Base-by-base conservation (phyloP, 2,888 invertebrate species). In the Zonitis immaculata region DNA sequence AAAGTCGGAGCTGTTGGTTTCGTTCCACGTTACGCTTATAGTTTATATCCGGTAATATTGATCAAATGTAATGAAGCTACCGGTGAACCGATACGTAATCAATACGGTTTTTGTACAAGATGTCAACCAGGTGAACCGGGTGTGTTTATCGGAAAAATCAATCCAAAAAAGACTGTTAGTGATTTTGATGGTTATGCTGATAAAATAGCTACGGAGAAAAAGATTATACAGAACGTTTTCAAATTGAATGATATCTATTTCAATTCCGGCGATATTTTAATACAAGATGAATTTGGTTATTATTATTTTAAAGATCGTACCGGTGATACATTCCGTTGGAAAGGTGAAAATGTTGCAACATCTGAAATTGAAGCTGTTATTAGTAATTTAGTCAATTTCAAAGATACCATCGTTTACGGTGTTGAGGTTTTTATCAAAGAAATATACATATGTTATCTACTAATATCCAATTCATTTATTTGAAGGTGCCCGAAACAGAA, bases 331-430 rank as follows among this genome's bases (percentile, higher is more conserved):
- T 90, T 87, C 76, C 73, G 75, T 48, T 95, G 95, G 95, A 88
- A 92, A 71, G 97, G 98, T 11, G 97, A 99, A 79, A 98, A 98
- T 73, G 95, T 98, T 1, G 89, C 96, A 52, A 97, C 97, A 1
- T 87, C 89, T 0, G 98, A 98, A 78, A 93, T 98, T 16, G 97
- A 98, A 77, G 88, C 89, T 49, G 87, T 92, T 8, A 82, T 97
- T 60, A 89, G 88, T 56, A 88, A 88, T 51, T 80, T 87, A 25
- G 78, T 90, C 46, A 83, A 83, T 1, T 80, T 92, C 54, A 83
- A 84, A 57, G 75, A 76, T 62, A 88, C 88, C 57, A 88, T 88
- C 3, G 95, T 95, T 0, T 97, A 93, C 70, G 97, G 97, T 1
- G 95, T 97, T 0, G 86, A 92, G 77, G 89, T 96, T 70, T 18